Base-by-base conservation (phyloP, 2,797 vertebrate species). In the Halcyon smyrnensis region DNA sequence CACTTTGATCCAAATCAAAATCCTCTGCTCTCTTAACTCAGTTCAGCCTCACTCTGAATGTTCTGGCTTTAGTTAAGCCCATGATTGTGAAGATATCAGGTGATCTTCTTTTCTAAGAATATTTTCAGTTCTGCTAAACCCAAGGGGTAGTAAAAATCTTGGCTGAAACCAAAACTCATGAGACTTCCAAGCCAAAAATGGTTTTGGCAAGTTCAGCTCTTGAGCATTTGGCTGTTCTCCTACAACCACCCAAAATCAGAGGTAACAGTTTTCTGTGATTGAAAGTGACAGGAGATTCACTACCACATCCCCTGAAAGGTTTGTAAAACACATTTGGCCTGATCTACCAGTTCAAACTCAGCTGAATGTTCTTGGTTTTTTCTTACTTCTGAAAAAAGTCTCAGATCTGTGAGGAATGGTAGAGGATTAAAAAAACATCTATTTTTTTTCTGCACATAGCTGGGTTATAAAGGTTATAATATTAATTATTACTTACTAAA, bases 51-150 rank as follows among this genome's bases (percentile, higher is more conserved):
- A 7, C 9, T 79, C 73, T 70, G 57, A 68, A 84, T 0, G 1
- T 43, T 85, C 36, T 90, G 76, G 28, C 19, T 71, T 20, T 4
- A 5, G 15, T 7, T 65, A 30, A 88, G 43, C 10, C 46, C 1
- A 1, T 2, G 3, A 56, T 16, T 63, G 30, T 43, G 73, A 36
- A 84, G 19, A 27, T 74, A 68, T 45, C 48, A n/a, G 48, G 15
- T 12, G 1, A 45, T 57, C 36, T 81, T n/a, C 59, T 94, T 53
- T 76, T 63, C 63, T 70, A 74, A 69, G 60, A 81, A 63, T 79
- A 92, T 93, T 95, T 96, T 80, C 32, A 70, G 56, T 57, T 83
- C 64, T 77, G 32, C 16, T 90, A 83, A 90, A 89, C 43, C 30
- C 63, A 63, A 87, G 8, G 48, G 18, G 20, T 67, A 84, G 48